Evolutionary conservation across 2,888 invertebrate species (phyloP), one percentile per base, ranked within the genome.

Genomic region (Drosophila vallismaia): DNA sequence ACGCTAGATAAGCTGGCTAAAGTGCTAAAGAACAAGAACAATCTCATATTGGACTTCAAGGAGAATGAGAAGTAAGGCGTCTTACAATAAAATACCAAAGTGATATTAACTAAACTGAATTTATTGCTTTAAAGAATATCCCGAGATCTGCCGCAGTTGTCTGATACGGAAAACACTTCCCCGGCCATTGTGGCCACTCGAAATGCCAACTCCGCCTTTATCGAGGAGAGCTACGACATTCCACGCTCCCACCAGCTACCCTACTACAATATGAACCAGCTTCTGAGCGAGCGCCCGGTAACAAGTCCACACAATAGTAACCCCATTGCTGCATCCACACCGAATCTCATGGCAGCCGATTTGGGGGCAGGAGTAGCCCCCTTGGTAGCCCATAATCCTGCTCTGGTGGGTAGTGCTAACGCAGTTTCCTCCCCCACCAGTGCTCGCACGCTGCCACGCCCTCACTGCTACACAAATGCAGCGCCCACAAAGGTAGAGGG

Each of bases 151-250:
- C 90, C 89, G 46, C 92, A 91, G 77, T 84, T 91, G 55, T 91
- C 92, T 14, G 92, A 92, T 48, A 92, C 92, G 4, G 92, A 92
- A 77, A 92, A 92, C 71, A 91, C 91, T 26, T 92, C 92, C 4
- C 92, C 92, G 12, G 91, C 92, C 55, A 91, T 92, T 75, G 91
- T 91, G 42, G 91, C 92, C 4, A 79, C 86, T 10, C 90, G 89
- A 38, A 90, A 92, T 75, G 89, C 89, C 4, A 77, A 79, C 71
- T 90, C 89, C 55, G 89, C 91, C 55, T 76, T 79, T 44, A 91
- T 92, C 56, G 92, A 92, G 57, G 94, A 94, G 85, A 94, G 93
- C 86, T 95, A 95, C 80, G 95, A 95, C 89, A 94, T 95, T 91
- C 95, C 95, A 14, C 93, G 95, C 72, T 94, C 94, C 29, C 94